These are phyloP conservation scores for Fragum whitleyi DNA, from an alignment of 2,888 invertebrate species.

Conservation along the genomic window DNA sequence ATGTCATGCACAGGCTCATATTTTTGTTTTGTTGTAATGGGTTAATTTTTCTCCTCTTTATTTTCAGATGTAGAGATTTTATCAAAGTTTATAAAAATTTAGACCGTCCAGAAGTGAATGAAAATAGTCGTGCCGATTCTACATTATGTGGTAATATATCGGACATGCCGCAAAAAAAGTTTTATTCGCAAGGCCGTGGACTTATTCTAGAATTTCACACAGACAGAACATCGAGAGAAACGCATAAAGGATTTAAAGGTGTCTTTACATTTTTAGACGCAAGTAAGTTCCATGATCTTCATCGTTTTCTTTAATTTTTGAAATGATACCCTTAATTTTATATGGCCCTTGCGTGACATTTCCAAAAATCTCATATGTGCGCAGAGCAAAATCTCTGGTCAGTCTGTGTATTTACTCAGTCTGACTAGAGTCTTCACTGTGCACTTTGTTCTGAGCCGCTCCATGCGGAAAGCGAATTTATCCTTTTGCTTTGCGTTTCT, in stretches of 20 bases:
- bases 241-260: conserved; percentile 82
- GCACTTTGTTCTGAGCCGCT: too few species aligned
- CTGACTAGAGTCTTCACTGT: too few species aligned
- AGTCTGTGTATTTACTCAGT: too few species aligned
- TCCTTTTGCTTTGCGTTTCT: too few species aligned
- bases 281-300: conserved; percentile 80
- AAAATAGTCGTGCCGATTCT: conserved; percentile 75
- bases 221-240: conserved; percentile 59
- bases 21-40: background rate
- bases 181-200: conserved; percentile 80
- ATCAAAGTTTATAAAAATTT: conserved; percentile 81
- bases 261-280: conserved; percentile 81
- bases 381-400: too few species aligned
- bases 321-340: background rate
- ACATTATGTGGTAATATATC: conserved; percentile 82
- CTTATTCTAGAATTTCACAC: conserved; percentile 84
- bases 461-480: too few species aligned
- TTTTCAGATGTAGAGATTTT: conserved; percentile 82
- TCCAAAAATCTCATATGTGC: too few species aligned
- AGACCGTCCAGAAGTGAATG: conserved; percentile 83
- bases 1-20: too few species aligned
- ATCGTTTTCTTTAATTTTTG: background rate
- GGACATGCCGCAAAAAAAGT: conserved; percentile 77
- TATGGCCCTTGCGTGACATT: background rate
- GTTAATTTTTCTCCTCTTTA: background rate